phyloP scores from a whole-genome alignment of 2,888 invertebrate genomes.

The Euzophera pinguis region DNA sequence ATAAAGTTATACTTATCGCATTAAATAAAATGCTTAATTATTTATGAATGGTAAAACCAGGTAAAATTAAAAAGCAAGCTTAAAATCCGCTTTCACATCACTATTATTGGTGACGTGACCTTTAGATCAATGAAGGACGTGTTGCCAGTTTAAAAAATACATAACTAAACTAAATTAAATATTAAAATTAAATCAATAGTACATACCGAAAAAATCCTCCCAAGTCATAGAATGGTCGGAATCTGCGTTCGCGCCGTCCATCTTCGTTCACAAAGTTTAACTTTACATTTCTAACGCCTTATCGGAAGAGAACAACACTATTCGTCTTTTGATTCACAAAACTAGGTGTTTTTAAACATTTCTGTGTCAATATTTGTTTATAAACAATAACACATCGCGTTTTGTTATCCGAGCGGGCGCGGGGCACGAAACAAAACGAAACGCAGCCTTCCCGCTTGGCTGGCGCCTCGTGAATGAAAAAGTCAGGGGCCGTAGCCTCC shows the following conservation, averaged over 20 bases:
- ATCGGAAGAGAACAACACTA: slow-evolving; percentile 32
- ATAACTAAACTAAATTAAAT: neutral
- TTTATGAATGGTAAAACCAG: too few species aligned
- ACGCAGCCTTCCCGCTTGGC: slow-evolving; percentile 38
- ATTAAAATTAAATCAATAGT: slow-evolving; percentile 6
- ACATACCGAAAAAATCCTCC: slow-evolving; percentile 86
- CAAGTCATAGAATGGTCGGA: slow-evolving; percentile 85
- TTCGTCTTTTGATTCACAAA: slow-evolving; percentile 39
- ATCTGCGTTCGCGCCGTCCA: slow-evolving; percentile 79
- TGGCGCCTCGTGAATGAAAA: slow-evolving; percentile 55
- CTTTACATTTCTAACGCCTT: slow-evolving; percentile 37
- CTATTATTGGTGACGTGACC: neutral
- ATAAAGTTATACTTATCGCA: too few species aligned
- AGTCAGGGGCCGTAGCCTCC: slow-evolving; percentile 17
- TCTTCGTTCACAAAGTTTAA: slow-evolving; percentile 53
- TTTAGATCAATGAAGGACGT: too few species aligned
- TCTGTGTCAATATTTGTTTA: slow-evolving; percentile 51
- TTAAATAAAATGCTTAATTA: too few species aligned
- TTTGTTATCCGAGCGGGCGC: slow-evolving; percentile 30
- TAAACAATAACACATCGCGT: slow-evolving; percentile 63
- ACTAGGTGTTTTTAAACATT: slow-evolving; percentile 21
- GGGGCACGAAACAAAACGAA: slow-evolving; percentile 20
- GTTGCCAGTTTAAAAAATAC: neutral
- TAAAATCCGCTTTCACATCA: slow-evolving; percentile 1
- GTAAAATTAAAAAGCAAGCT: too few species aligned